phyloP scores from a whole-genome alignment of 2,113 vertebrate genomes.

The Mastomys natalensis region DNA sequence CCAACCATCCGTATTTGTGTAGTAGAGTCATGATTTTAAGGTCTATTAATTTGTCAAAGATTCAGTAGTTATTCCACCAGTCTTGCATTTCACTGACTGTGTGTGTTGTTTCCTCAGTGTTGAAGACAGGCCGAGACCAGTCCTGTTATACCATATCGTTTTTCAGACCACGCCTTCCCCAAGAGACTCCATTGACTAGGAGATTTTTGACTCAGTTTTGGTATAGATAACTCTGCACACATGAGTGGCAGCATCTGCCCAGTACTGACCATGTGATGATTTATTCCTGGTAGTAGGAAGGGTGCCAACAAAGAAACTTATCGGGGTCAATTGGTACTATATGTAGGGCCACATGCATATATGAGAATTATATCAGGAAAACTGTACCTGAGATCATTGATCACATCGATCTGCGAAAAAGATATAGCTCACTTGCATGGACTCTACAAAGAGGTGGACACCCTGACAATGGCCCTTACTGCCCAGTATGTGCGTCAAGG shows the following conservation, averaged over 20 bases:
- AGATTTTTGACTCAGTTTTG: neutral
- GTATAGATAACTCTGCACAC: neutral
- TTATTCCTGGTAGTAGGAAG: neutral
- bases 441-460: neutral
- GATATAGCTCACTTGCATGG: neutral
- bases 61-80: neutral
- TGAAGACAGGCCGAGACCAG: neutral
- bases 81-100: neutral
- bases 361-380: neutral
- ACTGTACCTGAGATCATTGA: neutral
- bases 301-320: neutral
- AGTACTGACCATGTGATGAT: neutral
- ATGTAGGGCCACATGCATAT: neutral
- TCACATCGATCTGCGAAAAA: too few species aligned
- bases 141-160: neutral
- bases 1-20: neutral
- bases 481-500: neutral
- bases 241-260: neutral
- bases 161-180: neutral
- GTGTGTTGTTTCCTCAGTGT: neutral
- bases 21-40: neutral
- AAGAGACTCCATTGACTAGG: neutral
- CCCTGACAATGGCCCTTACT: neutral
- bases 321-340: fast-evolving
- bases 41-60: neutral